Conservation (phyloP, 2,797 vertebrate species). For the Gephyroberyx darwinii region DNA sequence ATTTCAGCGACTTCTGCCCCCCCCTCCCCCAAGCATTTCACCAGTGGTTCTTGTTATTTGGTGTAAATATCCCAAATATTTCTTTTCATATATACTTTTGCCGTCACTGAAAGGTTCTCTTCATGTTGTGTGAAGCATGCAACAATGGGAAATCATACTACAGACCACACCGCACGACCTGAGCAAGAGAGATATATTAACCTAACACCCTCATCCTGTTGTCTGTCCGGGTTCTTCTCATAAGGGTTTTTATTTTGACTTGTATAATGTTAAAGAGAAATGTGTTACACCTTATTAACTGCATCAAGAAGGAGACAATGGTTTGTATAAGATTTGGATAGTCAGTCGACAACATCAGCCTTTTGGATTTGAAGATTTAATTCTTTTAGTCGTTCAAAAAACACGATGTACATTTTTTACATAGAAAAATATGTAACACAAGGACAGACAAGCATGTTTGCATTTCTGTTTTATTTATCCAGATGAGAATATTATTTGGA, state of each 20-base stretch:
- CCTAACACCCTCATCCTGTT: constrained; percentile 46
- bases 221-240: constrained; percentile 49
- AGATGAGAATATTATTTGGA: constrained; percentile 89
- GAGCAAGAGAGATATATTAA: constrained; percentile 53
- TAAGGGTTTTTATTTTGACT: constrained; percentile 58
- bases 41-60: constrained; percentile 65
- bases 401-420: constrained; percentile 86
- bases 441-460: constrained; percentile 87
- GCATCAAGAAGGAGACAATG: constrained; percentile 44
- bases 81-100: constrained; percentile 63
- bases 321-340: constrained; percentile 58
- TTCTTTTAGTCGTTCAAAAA: constrained; percentile 63
- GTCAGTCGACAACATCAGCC: constrained; percentile 45
- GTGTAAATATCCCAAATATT: constrained; percentile 74
- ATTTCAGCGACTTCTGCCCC: constrained; percentile 26
- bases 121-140: constrained; percentile 66
- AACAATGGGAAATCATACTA: constrained; percentile 48
- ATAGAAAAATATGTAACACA: constrained; percentile 75
- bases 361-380: constrained; percentile 55
- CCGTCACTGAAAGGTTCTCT: constrained; percentile 41
- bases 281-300: constrained; percentile 62
- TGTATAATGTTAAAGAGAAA: constrained; percentile 56
- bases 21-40: constrained; percentile 20
- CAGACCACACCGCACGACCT: constrained; percentile 55
- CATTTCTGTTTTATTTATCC: constrained; percentile 90